A percentile compares a stretch with the other conserved stretches of the same genome.
Conservation (phyloP, 2,797 vertebrate genomes). For the Parotocinclus haroldoi region DNA sequence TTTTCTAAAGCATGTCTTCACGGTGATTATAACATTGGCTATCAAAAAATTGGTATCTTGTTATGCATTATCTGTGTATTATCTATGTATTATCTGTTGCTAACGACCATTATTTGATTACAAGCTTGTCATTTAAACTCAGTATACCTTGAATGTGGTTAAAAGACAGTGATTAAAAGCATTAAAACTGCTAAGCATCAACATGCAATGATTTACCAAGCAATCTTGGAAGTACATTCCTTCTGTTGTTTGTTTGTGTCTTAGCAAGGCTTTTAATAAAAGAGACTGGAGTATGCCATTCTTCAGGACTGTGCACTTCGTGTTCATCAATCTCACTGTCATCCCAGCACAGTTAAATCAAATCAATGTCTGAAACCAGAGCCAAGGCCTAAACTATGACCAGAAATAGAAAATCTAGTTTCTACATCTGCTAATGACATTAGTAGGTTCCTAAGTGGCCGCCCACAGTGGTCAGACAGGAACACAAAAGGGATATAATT, state of each 20-base stretch:
- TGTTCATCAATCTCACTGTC: slow-evolving; percentile 73
- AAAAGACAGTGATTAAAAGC: too few relatives aligned
- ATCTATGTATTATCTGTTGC: too few relatives aligned
- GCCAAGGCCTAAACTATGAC: slow-evolving; percentile 74
- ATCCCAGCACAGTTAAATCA: slow-evolving; percentile 74
- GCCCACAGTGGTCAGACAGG: slow-evolving; percentile 67
- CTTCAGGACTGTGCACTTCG: slow-evolving; percentile 68
- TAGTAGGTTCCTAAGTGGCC: slow-evolving; percentile 75
- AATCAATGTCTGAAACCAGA: slow-evolving; percentile 86
- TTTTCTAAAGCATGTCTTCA: too few relatives aligned
- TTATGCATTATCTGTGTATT: too few relatives aligned
- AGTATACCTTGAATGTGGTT: too few relatives aligned
- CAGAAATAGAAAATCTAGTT: slow-evolving; percentile 85
- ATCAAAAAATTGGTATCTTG: too few relatives aligned
- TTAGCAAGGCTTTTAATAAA: slow-evolving; percentile 68
- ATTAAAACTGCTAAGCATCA: too few relatives aligned
- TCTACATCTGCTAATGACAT: slow-evolving; percentile 77
- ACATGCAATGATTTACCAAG: not conserved
- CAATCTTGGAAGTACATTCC: slow-evolving; percentile 32
- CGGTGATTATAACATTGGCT: too few relatives aligned
- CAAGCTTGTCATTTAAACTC: too few relatives aligned
- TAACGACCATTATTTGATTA: too few relatives aligned
- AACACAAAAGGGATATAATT: slow-evolving; percentile 73
- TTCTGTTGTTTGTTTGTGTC: slow-evolving; percentile 54
- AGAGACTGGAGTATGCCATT: slow-evolving; percentile 59